Percentiles rank a stretch among this genome's conserved stretches.
Conservation (phyloP, 2,888 invertebrate genomes). For the Dynastes maya region DNA sequence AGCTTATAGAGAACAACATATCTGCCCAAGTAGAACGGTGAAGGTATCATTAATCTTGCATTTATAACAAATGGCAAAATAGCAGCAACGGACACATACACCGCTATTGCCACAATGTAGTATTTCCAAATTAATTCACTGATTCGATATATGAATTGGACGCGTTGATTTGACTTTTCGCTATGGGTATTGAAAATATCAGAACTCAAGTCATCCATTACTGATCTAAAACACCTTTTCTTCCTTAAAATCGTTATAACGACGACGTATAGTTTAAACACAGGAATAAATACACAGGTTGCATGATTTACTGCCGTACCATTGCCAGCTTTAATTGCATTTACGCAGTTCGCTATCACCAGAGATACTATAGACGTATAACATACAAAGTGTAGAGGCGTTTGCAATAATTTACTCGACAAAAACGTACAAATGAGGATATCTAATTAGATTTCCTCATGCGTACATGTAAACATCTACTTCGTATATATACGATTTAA, state of each 20-base stretch:
- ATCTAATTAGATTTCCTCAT: too few species aligned
- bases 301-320: not conserved
- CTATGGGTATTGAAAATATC: constrained; percentile 31
- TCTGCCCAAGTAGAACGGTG: constrained; percentile 6
- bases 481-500: too few species aligned
- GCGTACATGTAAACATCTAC: too few species aligned
- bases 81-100: constrained; percentile 18
- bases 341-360: not conserved
- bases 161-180: constrained; percentile 32
- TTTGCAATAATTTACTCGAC: too few species aligned
- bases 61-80: not conserved
- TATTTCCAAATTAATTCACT: constrained; percentile 9
- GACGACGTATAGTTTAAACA: not conserved
- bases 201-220: constrained; percentile 36
- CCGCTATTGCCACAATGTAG: not conserved
- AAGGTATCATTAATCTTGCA: constrained; percentile 1
- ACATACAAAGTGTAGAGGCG: not conserved
- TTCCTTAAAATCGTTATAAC: constrained; percentile 1
- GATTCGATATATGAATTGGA: constrained; percentile 2
- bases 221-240: not conserved
- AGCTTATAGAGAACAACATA: constrained; percentile 5
- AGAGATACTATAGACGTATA: not conserved
- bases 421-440: too few species aligned
- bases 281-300: constrained; percentile 6
- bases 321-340: not conserved